Evolutionary conservation across 92 coral and sea anemone genomes (phyloP).

Genomic region (Epizoanthus stellaris): DNA sequence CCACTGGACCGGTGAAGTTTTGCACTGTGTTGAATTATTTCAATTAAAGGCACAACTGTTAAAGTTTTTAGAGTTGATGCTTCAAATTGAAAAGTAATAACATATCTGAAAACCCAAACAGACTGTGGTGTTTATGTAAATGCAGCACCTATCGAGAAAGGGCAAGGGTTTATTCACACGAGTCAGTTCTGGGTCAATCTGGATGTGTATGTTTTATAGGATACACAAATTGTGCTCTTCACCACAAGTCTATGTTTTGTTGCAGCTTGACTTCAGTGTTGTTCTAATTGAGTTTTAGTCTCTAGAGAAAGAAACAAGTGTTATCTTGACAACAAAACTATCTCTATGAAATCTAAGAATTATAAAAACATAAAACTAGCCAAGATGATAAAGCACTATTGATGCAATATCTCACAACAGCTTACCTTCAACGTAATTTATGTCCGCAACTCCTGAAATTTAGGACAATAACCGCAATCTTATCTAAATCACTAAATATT

Average conservation of each 20-base stretch:
- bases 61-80: background rate
- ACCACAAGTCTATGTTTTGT: background rate
- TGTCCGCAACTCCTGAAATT: constrained; percentile 24
- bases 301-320: background rate
- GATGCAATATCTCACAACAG: background rate
- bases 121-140: background rate
- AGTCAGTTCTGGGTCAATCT: background rate
- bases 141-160: background rate
- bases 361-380: background rate
- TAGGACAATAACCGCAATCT: background rate
- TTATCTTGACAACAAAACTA: background rate
- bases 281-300: background rate
- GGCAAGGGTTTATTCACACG: background rate
- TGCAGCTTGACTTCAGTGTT: background rate
- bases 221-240: background rate
- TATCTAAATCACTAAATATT: constrained; percentile 2
- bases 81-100: background rate
- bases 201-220: background rate
- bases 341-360: constrained; percentile 11
- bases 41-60: background rate
- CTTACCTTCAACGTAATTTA: background rate
- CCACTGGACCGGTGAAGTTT: too few relatives aligned
- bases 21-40: too few relatives aligned
- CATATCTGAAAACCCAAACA: background rate
- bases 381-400: background rate